Evolutionary conservation across 30 jellyfish, hydroid and myxozoan species (phyloP).

Genomic region (Clytia hemisphaerica): DNA sequence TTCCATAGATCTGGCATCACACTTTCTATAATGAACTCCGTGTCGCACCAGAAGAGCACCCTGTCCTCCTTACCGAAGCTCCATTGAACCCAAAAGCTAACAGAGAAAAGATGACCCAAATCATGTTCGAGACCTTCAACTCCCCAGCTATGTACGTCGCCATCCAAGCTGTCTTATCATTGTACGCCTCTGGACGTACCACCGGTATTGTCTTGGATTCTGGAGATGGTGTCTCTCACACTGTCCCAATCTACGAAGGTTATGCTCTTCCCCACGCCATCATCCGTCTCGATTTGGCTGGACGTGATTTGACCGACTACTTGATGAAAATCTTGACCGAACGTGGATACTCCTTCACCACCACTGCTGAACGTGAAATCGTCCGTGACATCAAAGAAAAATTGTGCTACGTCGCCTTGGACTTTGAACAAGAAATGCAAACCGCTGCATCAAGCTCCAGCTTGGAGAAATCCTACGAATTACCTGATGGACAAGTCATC

Average conservation of each 20-base stretch:
- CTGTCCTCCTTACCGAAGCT: constrained; percentile 98
- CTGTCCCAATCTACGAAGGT: constrained; percentile 99
- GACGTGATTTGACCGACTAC: constrained; percentile 99
- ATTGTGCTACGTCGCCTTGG: constrained; percentile 97
- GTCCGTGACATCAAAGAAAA: constrained; percentile 99
- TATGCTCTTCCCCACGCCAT: constrained; percentile 99
- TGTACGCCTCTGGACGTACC: constrained; percentile 99
- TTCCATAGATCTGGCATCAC: constrained; percentile 95
- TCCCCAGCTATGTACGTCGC: constrained; percentile 99
- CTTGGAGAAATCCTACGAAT: constrained; percentile 97
- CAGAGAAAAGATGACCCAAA: constrained; percentile 99
- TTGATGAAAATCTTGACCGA: constrained; percentile 98
- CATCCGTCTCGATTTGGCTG: constrained; percentile 99
- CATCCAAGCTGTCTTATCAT: constrained; percentile 96
- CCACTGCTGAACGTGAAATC: constrained; percentile 99
- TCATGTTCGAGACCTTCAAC: constrained; percentile 92
- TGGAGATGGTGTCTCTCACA: constrained; percentile 99
- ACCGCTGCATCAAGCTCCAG: constrained; percentile 98
- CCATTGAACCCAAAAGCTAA: constrained; percentile 98
- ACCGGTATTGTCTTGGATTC: constrained; percentile 99
- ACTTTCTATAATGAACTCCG: constrained; percentile 98
- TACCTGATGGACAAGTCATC: constrained; percentile 99
- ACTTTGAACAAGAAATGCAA: constrained; percentile 95
- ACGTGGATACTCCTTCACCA: constrained; percentile 97
- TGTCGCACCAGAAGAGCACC: constrained; percentile 99